These are phyloP conservation scores for Parthenolecanium corni DNA, from an alignment of 2,888 invertebrate species.

Conservation along the genomic window DNA sequence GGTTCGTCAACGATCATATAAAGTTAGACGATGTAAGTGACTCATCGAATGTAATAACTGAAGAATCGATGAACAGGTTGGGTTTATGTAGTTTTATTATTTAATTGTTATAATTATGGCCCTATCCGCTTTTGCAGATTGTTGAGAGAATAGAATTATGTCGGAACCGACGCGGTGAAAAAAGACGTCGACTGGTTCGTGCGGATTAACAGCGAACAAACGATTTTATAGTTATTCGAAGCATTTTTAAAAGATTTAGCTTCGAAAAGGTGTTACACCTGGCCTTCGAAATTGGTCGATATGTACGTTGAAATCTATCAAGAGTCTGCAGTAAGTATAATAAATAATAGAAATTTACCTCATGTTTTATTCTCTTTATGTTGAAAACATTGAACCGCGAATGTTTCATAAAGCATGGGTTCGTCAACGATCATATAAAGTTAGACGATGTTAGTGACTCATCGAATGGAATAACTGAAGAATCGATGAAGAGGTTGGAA, in stretches of 20 bases:
- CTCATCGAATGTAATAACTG: too few relatives aligned
- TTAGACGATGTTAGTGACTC: neutral
- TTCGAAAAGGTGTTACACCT: conserved; percentile 50
- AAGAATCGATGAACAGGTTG: too few relatives aligned
- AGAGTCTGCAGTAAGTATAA: conserved; percentile 34
- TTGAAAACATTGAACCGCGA: neutral
- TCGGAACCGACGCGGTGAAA: conserved; percentile 52
- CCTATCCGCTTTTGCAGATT: too few relatives aligned
- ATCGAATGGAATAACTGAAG: neutral
- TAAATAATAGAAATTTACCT: conserved; percentile 6
- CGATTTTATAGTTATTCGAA: conserved; percentile 48
- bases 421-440: neutral
- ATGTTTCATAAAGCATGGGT: conserved; percentile 2
- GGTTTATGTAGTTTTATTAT: too few relatives aligned
- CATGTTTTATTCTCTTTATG: neutral
- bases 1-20: too few relatives aligned
- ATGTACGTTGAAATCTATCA: conserved; percentile 51
- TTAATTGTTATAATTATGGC: too few relatives aligned
- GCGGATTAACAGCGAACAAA: conserved; percentile 41
- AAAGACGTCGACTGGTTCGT: conserved; percentile 54
- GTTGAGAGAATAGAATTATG: conserved; percentile 45
- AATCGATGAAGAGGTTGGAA: conserved; percentile 4
- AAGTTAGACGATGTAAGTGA: too few relatives aligned
- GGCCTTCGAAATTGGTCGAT: conserved; percentile 50
- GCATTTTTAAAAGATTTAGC: conserved; percentile 49